Percentiles rank a stretch among this genome's conserved stretches.
Conservation (phyloP, 2,113 vertebrate species). For the Odobenus rosmarus region DNA sequence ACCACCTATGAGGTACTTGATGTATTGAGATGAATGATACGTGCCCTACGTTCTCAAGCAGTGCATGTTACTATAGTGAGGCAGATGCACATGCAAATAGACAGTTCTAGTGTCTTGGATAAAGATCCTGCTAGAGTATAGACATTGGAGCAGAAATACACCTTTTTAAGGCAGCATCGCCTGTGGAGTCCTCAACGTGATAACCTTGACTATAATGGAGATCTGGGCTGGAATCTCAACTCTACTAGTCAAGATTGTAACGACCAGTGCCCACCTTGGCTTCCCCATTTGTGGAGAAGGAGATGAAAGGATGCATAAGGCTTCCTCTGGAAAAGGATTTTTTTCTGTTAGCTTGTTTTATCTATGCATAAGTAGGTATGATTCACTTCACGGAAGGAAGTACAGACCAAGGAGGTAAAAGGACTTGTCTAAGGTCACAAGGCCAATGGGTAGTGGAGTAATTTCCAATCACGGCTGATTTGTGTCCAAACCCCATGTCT, state of each 20-base stretch:
- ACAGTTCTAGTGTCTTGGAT: rapidly evolving
- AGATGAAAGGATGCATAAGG: rapidly evolving
- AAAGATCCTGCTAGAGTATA: not conserved
- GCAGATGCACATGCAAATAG: rapidly evolving
- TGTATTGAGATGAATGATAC: rapidly evolving
- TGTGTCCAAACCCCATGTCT: rapidly evolving
- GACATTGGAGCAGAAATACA: rapidly evolving
- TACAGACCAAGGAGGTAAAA: not conserved
- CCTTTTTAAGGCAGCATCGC: not conserved
- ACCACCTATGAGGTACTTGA: not conserved
- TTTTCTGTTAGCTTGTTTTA: not conserved
- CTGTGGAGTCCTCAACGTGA: rapidly evolving
- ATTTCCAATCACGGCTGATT: not conserved
- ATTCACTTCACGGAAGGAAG: not conserved
- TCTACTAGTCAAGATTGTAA: too few relatives aligned
- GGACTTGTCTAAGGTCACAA: not conserved
- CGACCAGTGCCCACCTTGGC: rapidly evolving
- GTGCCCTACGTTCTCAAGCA: rapidly evolving
- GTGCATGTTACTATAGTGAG: rapidly evolving
- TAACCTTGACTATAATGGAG: rapidly evolving
- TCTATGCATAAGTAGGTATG: too few relatives aligned
- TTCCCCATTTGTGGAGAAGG: too few relatives aligned
- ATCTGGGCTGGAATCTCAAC: not conserved
- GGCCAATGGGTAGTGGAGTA: too few relatives aligned
- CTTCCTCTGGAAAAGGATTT: not conserved